Base-by-base conservation (phyloP, 2,797 vertebrate genomes). In the Dendrocincla fuliginosa region DNA sequence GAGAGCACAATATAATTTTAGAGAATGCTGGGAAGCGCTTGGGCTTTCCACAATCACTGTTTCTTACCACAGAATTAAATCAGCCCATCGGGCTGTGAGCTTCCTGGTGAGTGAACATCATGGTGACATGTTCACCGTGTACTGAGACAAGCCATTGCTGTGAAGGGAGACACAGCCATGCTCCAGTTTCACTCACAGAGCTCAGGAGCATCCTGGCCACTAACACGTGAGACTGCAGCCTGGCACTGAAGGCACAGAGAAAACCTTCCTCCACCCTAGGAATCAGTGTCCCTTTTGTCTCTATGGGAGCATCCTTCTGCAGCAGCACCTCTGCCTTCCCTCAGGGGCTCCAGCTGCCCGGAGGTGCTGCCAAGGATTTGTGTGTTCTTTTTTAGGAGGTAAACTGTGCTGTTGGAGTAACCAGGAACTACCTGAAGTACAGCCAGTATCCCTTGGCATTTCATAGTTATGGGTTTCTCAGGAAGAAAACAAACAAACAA, bases 31-130 rank as follows among this genome's bases (percentile, higher is more conserved):
- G 59, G 85, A 91, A 84, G 39, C 5, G 0, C 35, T n/a, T 55
- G 60, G n/a, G n/a, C 35, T 86, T 73, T 69, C 37, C 41, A 46
- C 18, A 15, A 4, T 32, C 41, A 16, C 39, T n/a, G 16, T 19
- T 44, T 41, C 20, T 33, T 17, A 18, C 33, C 23, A 39, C 64
- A 74, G 70, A 49, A 25, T 44, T 14, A 4, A 76, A 25, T 3
- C 10, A 10, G 39, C 30, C 60, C 53, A 2, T 6, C 1, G 1
- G 53, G 46, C 55, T 42, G 55, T 69, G 39, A 57, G 47, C 30
- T 55, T 42, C 47, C 32, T 3, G 1, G 35, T 0, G 6, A 57
- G 32, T 1, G 39, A 65, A 24, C 46, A 16, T 6, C 1, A 0
- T 2, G 55, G 39, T 4, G 49, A 33, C 57, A 44, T 47, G 20